phyloP scores from a whole-genome alignment of 2,888 invertebrate genomes.

The Caenorhabditis sp. region DNA sequence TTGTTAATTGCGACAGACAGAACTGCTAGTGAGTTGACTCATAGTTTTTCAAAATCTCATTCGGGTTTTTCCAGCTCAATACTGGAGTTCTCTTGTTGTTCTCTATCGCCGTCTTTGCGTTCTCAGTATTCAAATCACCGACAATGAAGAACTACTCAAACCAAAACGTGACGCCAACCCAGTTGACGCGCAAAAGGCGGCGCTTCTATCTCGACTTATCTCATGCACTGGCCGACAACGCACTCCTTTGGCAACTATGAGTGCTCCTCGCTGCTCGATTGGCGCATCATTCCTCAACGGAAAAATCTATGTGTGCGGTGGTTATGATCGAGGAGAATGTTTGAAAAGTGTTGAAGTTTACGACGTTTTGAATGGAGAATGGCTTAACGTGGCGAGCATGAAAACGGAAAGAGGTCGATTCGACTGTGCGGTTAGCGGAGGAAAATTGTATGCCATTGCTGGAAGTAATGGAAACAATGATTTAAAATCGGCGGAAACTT shows the following conservation, averaged over 20 bases:
- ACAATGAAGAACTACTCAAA: constrained; percentile 60
- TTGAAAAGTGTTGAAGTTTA: constrained; percentile 78
- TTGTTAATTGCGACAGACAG: constrained; percentile 62
- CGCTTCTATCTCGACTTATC: constrained; percentile 53
- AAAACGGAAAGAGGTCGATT: constrained; percentile 81
- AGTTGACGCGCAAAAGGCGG: constrained; percentile 34
- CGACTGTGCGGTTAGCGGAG: constrained; percentile 79
- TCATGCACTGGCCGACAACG: constrained; percentile 50
- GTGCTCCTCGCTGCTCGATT: constrained; percentile 79
- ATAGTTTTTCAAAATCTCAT: no score
- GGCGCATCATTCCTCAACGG: constrained; percentile 80
- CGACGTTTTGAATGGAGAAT: constrained; percentile 78
- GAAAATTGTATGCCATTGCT: constrained; percentile 77
- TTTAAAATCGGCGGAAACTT: constrained; percentile 79
- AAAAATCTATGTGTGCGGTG: constrained; percentile 82
- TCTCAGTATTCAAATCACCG: constrained; percentile 72
- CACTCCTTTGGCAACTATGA: constrained; percentile 76
- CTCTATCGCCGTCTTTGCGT: constrained; percentile 77
- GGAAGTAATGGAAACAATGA: constrained; percentile 83
- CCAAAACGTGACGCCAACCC: constrained; percentile 27
- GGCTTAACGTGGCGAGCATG: constrained; percentile 80
- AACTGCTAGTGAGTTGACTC: constrained; percentile 62
- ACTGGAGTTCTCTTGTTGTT: constrained; percentile 78
- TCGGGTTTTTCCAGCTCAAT: constrained; percentile 69
- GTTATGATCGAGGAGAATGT: constrained; percentile 86